Evolutionary conservation across 2,797 vertebrate genomes (phyloP), one percentile per base, ranked within the genome.

Genomic region (Otus scops): DNA sequence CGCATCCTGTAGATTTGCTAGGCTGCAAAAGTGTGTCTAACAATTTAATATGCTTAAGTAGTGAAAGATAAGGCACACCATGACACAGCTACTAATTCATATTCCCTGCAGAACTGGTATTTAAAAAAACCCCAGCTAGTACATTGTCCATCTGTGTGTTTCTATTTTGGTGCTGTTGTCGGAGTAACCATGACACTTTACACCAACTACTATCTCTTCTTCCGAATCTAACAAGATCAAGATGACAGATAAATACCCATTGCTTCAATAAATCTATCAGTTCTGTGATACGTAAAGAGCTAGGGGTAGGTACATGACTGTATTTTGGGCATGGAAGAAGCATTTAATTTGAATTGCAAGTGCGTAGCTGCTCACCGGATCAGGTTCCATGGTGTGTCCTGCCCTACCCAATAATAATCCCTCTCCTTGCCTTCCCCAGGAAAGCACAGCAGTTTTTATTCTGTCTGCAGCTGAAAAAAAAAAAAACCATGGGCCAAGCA

Each of bases 111-210:
- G 81, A 91, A 89, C 0, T 41, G 39, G 20, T 78, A 47, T 91
- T 93, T 69, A 0, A 26, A 71, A 60, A 89, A 59, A 24, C 1
- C 2, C 1, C 2, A 13, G 39, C n/a, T 51, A 48, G 51, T 75
- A 78, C 23, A 1, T 21, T 78, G 85, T 86, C 77, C 83, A 67
- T 84, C 88, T 91, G 90, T n/a, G 23, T 74, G n/a, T 82, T 96
- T 86, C 85, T 93, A 51, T 85, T 92, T 74, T 51, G 23, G 60
- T 92, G 63, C 91, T 57, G 86, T 87, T 89, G 89, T 63, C 89
- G 85, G 63, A 76, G 86, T 85, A 94, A 94, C 92, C 53, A 13
- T 5, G n/a, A 76, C 28, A 45, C 48, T 88, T 74, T 10, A 89
- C 0, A 0, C 43, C 41, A 32, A 38, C 79, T 39, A 21, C 47